Percentiles rank a stretch among this genome's conserved stretches.
These are phyloP conservation scores for Tetragonisca angustula DNA, from an alignment of 2,888 invertebrate species.

Conservation along the genomic window DNA sequence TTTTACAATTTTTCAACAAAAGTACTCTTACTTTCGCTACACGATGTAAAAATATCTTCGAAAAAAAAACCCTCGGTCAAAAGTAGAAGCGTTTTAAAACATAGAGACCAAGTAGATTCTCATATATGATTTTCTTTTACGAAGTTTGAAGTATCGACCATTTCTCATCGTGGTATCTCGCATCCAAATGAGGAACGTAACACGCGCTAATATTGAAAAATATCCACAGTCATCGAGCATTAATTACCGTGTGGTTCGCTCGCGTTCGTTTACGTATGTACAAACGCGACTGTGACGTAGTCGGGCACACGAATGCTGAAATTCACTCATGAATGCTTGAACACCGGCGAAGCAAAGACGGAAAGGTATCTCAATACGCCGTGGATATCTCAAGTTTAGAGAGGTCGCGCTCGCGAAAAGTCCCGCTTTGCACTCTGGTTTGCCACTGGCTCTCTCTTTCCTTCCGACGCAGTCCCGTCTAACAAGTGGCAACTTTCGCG, in stretches of 20 bases:
- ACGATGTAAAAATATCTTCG: too few relatives aligned
- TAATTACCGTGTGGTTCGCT: slow-evolving; percentile 6
- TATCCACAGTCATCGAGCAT: slow-evolving; percentile 11
- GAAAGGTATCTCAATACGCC: slow-evolving; percentile 24
- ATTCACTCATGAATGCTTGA: slow-evolving; percentile 70
- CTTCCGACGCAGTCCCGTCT: slow-evolving; percentile 7
- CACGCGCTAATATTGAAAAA: slow-evolving; percentile 4
- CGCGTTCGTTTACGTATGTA: slow-evolving; percentile 22
- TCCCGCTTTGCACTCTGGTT: slow-evolving; percentile 1
- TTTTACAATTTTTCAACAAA: too few relatives aligned
- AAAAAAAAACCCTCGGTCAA: too few relatives aligned
- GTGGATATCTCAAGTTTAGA: slow-evolving; percentile 40
- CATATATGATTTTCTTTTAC: too few relatives aligned
- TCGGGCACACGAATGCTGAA: slow-evolving; percentile 59
- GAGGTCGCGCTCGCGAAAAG: slow-evolving; percentile 16
- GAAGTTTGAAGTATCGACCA: too few relatives aligned
- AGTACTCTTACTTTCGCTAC: too few relatives aligned
- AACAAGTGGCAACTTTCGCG: slow-evolving; percentile 14
- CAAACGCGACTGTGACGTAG: slow-evolving; percentile 42
- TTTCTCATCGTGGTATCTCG: neutral
- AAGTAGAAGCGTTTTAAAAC: too few relatives aligned
- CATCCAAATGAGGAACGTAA: neutral
- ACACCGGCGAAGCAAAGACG: slow-evolving; percentile 44
- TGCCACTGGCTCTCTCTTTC: neutral
- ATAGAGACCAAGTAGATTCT: too few relatives aligned